Conservation (phyloP, 1,140 invertebrate species). For the Solenopsis fugax region DNA sequence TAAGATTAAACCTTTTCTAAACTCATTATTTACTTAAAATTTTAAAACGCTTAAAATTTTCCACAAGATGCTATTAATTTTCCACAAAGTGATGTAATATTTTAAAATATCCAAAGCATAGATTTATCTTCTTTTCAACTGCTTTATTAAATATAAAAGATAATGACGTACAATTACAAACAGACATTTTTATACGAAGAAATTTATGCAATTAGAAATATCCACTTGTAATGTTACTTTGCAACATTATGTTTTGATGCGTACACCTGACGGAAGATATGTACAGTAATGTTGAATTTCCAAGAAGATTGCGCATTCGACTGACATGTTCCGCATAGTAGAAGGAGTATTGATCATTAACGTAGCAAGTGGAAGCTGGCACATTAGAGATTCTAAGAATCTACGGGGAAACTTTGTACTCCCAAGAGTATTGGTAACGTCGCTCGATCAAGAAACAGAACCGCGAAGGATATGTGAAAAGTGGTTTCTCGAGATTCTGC, state of each 20-base stretch:
- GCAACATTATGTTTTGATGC: not conserved
- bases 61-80: no score
- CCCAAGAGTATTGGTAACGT: conserved; percentile 70
- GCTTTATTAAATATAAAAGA: not conserved
- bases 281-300: not conserved
- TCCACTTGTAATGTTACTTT: not conserved
- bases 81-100: not conserved
- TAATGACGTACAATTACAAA: not conserved
- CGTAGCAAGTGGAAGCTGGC: conserved; percentile 38
- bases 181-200: not conserved
- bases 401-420: conserved; percentile 45
- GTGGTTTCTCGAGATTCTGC: conserved; percentile 78
- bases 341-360: conserved; percentile 42
- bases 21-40: not conserved
- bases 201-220: conserved; percentile 4
- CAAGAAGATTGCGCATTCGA: not conserved
- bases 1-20: not conserved
- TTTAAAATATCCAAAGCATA: not conserved
- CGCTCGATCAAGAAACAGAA: conserved; percentile 69
- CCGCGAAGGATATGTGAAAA: conserved; percentile 78
- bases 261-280: not conserved
- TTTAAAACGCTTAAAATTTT: no score
- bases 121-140: not conserved
- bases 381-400: conserved; percentile 58
- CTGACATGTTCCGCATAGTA: not conserved